Evolutionary conservation across 2,113 vertebrate genomes (phyloP), one percentile per base, ranked within the genome.

Genomic region (Amblyornis subalaris): DNA sequence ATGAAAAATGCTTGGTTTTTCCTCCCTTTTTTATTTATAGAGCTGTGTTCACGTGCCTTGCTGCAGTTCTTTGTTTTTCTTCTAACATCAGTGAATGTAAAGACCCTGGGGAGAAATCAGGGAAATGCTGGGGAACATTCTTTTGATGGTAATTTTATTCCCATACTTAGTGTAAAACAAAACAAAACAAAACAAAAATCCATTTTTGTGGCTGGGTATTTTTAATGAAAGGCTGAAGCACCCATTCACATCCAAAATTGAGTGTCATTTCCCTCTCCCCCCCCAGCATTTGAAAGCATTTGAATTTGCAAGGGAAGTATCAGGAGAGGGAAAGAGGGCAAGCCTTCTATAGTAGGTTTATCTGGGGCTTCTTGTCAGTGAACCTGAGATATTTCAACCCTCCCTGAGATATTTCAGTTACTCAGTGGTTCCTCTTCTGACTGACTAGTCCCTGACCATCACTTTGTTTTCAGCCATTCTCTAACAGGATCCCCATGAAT

Each of bases 191-290:
- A 84, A 57, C 61, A 29, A 6, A 20, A 8, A 12, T 17, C 5
- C 10, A 24, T 72, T 85, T 82, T 88, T 2, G 0, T 72, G 36
- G 15, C 19, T 69, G 17, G 38, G 6, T 84, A 19, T 36, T 75
- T 92, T 82, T 33, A 65, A 65, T 26, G 10, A 22, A 88, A 76
- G 25, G 2, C 18, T 60, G 42, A 83, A 85, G 25, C 29, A 62
- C 3, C 6, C 2, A 29, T 14, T 40, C 2, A 3, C 4, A 1
- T 50, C 75, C 26, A 72, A 70, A 93, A 69, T 1, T 48, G 5
- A 2, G 6, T 50, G 17, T 51, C 1, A 24, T 45, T 42, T 79
- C 9, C 1, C 6, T 14, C 12, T 19, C 15, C 1, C 0, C 7
- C 5, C 8, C 42, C 36, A 48, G n/a, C 36, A 51, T 65, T 40